Conservation (phyloP, 2,113 vertebrate genomes). For the Numenius arquata region DNA sequence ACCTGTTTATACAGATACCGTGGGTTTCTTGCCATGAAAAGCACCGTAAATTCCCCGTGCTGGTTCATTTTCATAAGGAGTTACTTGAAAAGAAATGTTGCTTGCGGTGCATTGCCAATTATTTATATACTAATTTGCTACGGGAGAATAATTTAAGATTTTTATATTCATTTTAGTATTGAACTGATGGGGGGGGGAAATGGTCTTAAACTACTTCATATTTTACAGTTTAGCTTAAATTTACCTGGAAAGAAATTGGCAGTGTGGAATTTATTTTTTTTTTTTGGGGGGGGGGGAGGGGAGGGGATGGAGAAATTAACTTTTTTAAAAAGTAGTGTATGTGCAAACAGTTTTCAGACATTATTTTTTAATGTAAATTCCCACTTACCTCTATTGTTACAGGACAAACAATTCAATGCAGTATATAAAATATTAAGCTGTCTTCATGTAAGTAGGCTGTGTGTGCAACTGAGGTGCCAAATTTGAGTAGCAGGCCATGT, state of each 20-base stretch:
- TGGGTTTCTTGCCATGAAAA: slow-evolving; percentile 41
- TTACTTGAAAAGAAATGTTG: slow-evolving; percentile 31
- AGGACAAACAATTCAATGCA: background rate
- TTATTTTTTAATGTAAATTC: background rate
- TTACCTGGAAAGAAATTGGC: background rate
- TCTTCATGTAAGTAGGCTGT: background rate
- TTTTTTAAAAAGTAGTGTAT: background rate
- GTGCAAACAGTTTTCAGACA: background rate
- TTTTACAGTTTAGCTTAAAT: background rate
- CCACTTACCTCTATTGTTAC: background rate
- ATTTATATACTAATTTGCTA: slow-evolving; percentile 49
- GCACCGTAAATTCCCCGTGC: slow-evolving; percentile 33
- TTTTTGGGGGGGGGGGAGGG: fast-evolving
- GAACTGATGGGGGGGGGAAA: background rate
- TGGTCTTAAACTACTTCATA: background rate
- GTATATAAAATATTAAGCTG: background rate
- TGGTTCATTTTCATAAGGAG: slow-evolving; percentile 49
- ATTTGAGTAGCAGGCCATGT: background rate
- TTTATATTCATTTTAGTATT: background rate
- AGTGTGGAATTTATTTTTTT: background rate
- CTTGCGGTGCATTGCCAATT: slow-evolving; percentile 23
- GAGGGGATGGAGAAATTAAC: background rate
- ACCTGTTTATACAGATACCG: slow-evolving; percentile 42
- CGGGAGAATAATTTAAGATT: background rate
- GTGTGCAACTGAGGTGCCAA: background rate